Base-by-base conservation (phyloP, 1,140 invertebrate species). In the Pseudomyrmex sp. region DNA sequence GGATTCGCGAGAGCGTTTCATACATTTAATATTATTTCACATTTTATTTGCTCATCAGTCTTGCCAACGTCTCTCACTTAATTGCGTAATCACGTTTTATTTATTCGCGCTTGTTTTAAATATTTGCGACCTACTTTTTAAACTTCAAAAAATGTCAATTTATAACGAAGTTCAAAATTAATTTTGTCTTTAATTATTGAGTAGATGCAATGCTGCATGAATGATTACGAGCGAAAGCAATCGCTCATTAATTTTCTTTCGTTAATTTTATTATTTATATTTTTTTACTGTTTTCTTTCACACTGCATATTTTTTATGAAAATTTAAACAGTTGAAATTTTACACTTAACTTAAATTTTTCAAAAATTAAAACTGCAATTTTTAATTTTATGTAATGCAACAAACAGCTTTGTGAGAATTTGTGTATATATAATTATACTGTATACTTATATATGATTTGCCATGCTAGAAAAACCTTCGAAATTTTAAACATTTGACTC, bases 1-100 rank as follows among this genome's bases (percentile, higher is more conserved):
- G 54, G 50, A 87, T 85, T 87, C 61, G 50, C 69, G 35, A 85
- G 48, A 58, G 54, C 18, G 59, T 35, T 70, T 70, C 10, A 46
- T 79, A 68, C 20, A 59, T 80, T 79, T 59, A 70, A 72, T 79
- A 79, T 35, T 35, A 35, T 23, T 46, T 70, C 20, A 26, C 66
- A 12, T 72, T 79, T 79, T 48, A 58, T 79, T 79, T 56, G 35
- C 20, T n/a, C 63, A 66, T 8, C n/a, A 2, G 10, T 58, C 52
- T n/a, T 9, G 48, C 35, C 35, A 7, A 13, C 26, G 1, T 69
- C 9, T 44, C 35, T 77, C 74, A 54, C 48, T 7, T 76, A 46
- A 9, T 44, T 66, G 23, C 2, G 9, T 35, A 66, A 54, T 56
- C 46, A 65, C 26, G 2, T 12, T 54, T 66, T 52, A n/a, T 46